These are phyloP conservation scores for Cyprinella venusta DNA, from an alignment of 2,797 vertebrate genomes.

Conservation along the genomic window DNA sequence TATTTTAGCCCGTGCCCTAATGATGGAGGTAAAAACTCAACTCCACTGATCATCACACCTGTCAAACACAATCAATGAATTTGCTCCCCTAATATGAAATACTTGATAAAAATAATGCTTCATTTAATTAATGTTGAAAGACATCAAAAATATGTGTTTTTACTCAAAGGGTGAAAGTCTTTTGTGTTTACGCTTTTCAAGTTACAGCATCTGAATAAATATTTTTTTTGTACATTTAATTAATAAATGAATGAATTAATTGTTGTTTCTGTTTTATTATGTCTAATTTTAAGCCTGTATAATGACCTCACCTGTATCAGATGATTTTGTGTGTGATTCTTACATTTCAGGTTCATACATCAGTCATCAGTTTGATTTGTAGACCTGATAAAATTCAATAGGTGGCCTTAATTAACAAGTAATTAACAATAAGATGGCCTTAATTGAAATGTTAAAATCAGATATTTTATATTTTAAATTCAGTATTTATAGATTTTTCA, in stretches of 20 bases:
- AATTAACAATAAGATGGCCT: too few species aligned
- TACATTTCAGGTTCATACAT: not conserved
- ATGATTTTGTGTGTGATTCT: not conserved
- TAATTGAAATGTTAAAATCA: too few species aligned
- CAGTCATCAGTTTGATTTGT: not conserved
- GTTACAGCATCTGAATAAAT: not conserved
- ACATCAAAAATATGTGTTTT: not conserved
- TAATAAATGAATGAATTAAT: not conserved
- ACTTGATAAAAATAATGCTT: not conserved
- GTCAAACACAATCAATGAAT: not conserved
- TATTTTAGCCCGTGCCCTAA: fast-evolving
- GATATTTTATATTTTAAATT: too few species aligned
- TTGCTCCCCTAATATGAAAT: not conserved
- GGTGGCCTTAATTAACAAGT: not conserved
- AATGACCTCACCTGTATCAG: not conserved
- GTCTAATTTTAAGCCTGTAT: not conserved
- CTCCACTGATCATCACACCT: not conserved
- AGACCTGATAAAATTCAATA: not conserved
- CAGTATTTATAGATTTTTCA: too few species aligned
- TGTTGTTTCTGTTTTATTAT: not conserved
- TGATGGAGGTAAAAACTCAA: not conserved
- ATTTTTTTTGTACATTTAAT: not conserved
- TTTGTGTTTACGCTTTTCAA: not conserved
- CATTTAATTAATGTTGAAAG: not conserved
- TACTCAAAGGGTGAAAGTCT: not conserved